Evolutionary conservation across 1,140 invertebrate genomes (phyloP), one percentile per base, ranked within the genome.

Genomic region (Nasonia vitripennis): DNA sequence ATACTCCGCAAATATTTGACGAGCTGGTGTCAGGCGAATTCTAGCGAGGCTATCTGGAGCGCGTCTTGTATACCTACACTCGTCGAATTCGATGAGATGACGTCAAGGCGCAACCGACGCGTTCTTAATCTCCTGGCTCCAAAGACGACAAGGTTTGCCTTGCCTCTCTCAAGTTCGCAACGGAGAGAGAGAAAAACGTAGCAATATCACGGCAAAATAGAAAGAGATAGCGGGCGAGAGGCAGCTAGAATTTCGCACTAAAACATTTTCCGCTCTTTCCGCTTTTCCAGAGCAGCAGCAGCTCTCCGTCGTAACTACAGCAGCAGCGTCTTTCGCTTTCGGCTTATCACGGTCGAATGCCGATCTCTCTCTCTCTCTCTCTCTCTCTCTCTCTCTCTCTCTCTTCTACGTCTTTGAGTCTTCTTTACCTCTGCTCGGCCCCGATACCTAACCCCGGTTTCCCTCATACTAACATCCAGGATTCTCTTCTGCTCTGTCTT

Each of bases 1-100:
- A 62, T 73, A 73, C 10, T 62, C 68, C 0, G 27, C 78, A 84
- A 84, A 84, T 84, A 84, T 84, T 84, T 84, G 83, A 73, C 45
- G 73, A 48, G 68, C 5, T 74, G 17, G 23, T 62, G 20, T 51
- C 68, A 17, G 45, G 23, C 41, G 20, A 48, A 14, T 12, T 27
- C 41, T 62, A 34, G 23, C 55, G 4, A 17, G 10, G 17, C 37
- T 48, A 62, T 78, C 74, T 81, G 4, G 0, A 11, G 17, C 20
- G 67, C 11, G 12, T n/a, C 12, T 31, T 41, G 34, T 45, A 34
- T 34, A 41, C 34, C 2, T 79, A 34, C 20, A 79, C 17, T 51
- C 48, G 34, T 74, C 11, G 48, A 62, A 55, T 82, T 82, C 70
- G 45, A 81, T 81, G 80, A 74, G 70, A 82, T 41, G 70, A 31